Evolutionary conservation across 2,797 vertebrate species (phyloP), one percentile per base, ranked within the genome.

Genomic region (Rhinogobio ventralis): DNA sequence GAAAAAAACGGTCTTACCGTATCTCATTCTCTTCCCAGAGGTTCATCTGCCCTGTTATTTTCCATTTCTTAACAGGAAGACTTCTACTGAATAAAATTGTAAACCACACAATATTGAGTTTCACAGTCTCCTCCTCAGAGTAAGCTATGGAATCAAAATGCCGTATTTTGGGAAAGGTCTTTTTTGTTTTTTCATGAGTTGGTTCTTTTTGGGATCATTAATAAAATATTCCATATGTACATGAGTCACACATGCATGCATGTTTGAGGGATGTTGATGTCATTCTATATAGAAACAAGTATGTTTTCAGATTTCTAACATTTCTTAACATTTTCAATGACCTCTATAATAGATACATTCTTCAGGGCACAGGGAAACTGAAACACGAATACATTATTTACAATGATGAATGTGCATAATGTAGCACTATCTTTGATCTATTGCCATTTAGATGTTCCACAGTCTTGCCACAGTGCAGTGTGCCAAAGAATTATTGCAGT

Each of bases 11-110:
- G 73, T 83, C 79, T 86, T 83, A 87, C 69, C 75, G 87, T 91
- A 90, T 93, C 91, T 45, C 76, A 89, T 92, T 92, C 86, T 76
- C 90, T 86, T 90, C 81, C 77, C 82, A 81, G 90, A 91, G 89
- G 89, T 86, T 71, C 83, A 78, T 82, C 79, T 81, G 87, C 86
- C 85, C 88, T 89, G 82, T 88, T 90, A 90, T 91, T 92, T 90
- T 87, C 90, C 85, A 87, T 84, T 90, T 93, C 76, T 90, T 88
- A 82, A 86, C 75, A 67, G 33, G 66, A 79, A 84, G 14, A 36
- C 75, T 45, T 83, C 49, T 67, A 77, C 64, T 46, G 42, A 84
- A 79, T 79, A 15, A 88, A 73, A 85, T 77, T 62, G 88, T 89
- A 92, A 93, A 84, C 87, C 85, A 76, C 89, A 92, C 85, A 87